These are phyloP conservation scores for Geopemphigus sp. DNA, from an alignment of 1,140 invertebrate genomes.

Conservation along the genomic window DNA sequence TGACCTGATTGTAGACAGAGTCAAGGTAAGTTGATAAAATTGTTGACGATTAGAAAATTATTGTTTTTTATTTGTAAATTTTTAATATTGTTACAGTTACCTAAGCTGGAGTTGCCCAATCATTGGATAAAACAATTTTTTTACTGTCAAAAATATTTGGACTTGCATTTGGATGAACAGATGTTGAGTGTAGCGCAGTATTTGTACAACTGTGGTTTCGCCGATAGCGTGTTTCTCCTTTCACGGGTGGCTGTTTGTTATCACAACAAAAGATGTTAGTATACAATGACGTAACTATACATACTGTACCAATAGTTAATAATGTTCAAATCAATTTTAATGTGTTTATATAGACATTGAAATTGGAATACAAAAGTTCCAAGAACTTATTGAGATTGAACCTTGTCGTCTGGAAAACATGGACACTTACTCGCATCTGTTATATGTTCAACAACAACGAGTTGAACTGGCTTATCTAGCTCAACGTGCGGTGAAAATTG, in stretches of 20 bases:
- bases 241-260: slow-evolving; percentile 89
- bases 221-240: slow-evolving; percentile 83
- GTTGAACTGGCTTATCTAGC: slow-evolving; percentile 91
- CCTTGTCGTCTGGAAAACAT: slow-evolving; percentile 92
- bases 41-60: neutral
- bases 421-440: slow-evolving; percentile 94
- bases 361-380: slow-evolving; percentile 81
- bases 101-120: slow-evolving; percentile 63
- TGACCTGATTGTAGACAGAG: slow-evolving; percentile 75
- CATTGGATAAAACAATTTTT: slow-evolving; percentile 97
- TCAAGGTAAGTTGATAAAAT: slow-evolving; percentile 50
- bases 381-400: slow-evolving; percentile 77
- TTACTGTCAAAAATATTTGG: slow-evolving; percentile 83
- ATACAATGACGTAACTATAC: neutral
- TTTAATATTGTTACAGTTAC: neutral
- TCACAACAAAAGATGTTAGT: slow-evolving; percentile 83
- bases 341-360: slow-evolving; percentile 75
- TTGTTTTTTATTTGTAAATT: neutral
- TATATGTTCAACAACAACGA: slow-evolving; percentile 91
- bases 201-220: slow-evolving; percentile 76
- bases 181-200: slow-evolving; percentile 78
- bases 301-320: neutral
- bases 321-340: slow-evolving; percentile 22
- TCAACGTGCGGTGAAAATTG: slow-evolving; percentile 87
- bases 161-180: slow-evolving; percentile 87